phyloP scores from a whole-genome alignment of 1,140 invertebrate genomes.

The Acromyrmex echinatior region DNA sequence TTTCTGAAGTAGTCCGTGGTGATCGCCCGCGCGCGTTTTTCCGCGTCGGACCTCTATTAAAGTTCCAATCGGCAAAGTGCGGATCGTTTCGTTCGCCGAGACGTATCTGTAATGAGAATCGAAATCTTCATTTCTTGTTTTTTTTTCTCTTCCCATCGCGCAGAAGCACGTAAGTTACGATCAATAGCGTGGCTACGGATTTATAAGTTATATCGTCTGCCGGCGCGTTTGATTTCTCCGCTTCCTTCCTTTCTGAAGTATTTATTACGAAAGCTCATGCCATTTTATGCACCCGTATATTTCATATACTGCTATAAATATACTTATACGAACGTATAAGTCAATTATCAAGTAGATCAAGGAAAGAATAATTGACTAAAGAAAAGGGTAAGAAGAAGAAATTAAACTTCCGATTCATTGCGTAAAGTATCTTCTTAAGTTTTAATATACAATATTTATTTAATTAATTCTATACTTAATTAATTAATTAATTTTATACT shows the following conservation, averaged over 20 bases:
- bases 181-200: slow-evolving; percentile 66
- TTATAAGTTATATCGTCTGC: slow-evolving; percentile 70
- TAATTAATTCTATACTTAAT: background rate
- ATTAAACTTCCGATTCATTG: background rate
- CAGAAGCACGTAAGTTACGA: slow-evolving; percentile 62
- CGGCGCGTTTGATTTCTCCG: slow-evolving; percentile 39
- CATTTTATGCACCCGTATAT: background rate
- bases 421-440: background rate
- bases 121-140: slow-evolving; percentile 60
- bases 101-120: slow-evolving; percentile 80
- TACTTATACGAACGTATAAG: background rate
- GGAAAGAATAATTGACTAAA: slow-evolving; percentile 17
- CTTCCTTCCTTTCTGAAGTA: background rate
- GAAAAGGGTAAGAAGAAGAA: background rate
- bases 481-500: background rate
- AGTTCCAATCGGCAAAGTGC: slow-evolving; percentile 63
- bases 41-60: slow-evolving; percentile 68
- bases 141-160: background rate
- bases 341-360: background rate
- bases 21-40: slow-evolving; percentile 59
- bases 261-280: slow-evolving; percentile 27
- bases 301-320: slow-evolving; percentile 2
- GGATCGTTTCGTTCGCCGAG: slow-evolving; percentile 65
- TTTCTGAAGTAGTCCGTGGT: slow-evolving; percentile 28
- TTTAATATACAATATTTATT: background rate